phyloP scores from a whole-genome alignment of 2,888 invertebrate species.

The Megalurothrips usitatus region DNA sequence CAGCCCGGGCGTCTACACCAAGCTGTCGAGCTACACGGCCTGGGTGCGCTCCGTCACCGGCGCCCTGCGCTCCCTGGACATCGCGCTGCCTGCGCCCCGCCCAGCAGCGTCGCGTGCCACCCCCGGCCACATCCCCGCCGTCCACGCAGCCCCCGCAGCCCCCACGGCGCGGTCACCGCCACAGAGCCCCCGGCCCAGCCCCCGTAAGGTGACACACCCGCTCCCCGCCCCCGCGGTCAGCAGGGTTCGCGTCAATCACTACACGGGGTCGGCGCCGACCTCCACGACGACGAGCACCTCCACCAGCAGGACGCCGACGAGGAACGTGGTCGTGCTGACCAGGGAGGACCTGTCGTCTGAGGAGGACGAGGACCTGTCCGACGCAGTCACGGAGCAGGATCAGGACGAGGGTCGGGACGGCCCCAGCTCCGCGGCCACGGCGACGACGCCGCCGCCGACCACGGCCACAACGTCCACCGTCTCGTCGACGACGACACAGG shows the following conservation, averaged over 20 bases:
- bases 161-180: neutral
- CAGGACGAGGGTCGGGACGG: neutral
- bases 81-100: neutral
- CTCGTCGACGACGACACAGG: neutral
- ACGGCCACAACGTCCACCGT: neutral
- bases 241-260: constrained; percentile 12
- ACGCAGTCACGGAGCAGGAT: neutral
- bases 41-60: constrained; percentile 43
- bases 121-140: neutral
- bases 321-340: neutral
- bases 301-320: neutral
- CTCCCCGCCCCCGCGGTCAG: neutral
- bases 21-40: constrained; percentile 37
- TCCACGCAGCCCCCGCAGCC: neutral
- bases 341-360: neutral
- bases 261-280: neutral
- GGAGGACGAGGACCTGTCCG: neutral
- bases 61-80: constrained; percentile 29
- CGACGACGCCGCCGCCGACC: neutral
- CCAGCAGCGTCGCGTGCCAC: neutral
- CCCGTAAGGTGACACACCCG: neutral
- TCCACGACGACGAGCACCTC: neutral
- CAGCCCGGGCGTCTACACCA: constrained; percentile 31
- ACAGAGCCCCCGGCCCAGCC: neutral
- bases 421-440: neutral